Evolutionary conservation across 2,113 vertebrate genomes (phyloP), one percentile per base, ranked within the genome.

Genomic region (Guaruba guarouba): DNA sequence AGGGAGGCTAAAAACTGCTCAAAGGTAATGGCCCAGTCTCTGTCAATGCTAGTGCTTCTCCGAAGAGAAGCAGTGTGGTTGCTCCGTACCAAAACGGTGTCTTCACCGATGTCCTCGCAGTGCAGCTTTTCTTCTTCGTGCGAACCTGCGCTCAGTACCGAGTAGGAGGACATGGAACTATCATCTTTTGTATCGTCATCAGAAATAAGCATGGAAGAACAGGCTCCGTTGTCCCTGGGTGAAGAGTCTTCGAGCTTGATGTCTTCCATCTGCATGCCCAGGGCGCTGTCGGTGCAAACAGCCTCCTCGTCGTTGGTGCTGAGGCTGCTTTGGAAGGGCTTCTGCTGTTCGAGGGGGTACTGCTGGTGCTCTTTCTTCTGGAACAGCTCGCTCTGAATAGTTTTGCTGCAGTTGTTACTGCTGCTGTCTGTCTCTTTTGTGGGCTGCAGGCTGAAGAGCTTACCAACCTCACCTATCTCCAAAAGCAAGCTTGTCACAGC

Each of bases 391-490:
- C 88, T 88, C 1, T 68, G 93, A 7, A 96, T 15, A 28, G 76
- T 68, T 74, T 95, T 97, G 93, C 83, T 25, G 64, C 96, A 92
- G 16, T 3, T 41, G 6, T 35, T 82, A 20, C 84, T 77, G 48
- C 76, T 68, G 82, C 92, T 33, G 2, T 96, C 95, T 0, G 75
- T 43, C 88, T 98, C 97, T 20, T 48, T 94, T 7, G 91, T 17
- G 9, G 97, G 91, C 31, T 98, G 97, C 20, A 64, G 13, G 2
- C 92, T 93, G 92, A 99, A 99, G 49, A 99, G 98, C 84, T 99
- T 99, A 31, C 99, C 99, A 17, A 99, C 99, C 63, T 99, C 99
- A 2, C 99, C 99, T 61, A 99, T 99, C 97, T 99, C 99, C 97
- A 99, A 97, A 73, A 99, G 98, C 96, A 99, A 95, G 97, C 99